Evolutionary conservation across 2,113 vertebrate species (phyloP).

Genomic region (Calidris pygmaea): DNA sequence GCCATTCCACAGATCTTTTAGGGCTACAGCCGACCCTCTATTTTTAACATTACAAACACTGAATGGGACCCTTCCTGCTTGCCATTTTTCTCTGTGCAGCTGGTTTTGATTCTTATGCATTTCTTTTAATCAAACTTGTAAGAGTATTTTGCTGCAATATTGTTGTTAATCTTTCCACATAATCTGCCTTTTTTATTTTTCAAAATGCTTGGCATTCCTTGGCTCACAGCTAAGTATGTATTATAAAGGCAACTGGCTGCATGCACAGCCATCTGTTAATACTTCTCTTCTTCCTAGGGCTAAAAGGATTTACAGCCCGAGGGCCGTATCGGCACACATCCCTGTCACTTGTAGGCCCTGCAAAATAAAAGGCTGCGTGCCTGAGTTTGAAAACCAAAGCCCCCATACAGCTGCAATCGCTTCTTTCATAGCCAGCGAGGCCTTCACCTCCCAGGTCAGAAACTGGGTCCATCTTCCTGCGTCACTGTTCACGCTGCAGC

Average conservation of each 20-base stretch:
- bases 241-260: neutral
- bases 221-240: neutral
- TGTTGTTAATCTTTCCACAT: neutral
- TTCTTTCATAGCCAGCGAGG: neutral
- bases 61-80: neutral
- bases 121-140: neutral
- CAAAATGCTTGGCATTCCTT: conserved; percentile 21
- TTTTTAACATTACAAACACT: neutral
- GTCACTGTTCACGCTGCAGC: neutral
- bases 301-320: conserved; percentile 10
- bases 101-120: neutral
- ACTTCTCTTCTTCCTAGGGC: neutral
- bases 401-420: neutral
- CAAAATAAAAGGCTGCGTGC: neutral
- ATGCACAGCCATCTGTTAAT: neutral
- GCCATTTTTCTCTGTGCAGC: neutral
- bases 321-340: neutral
- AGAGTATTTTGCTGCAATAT: neutral
- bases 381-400: neutral
- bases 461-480: neutral
- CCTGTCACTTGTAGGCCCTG: neutral
- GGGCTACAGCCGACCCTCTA: neutral
- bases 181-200: neutral
- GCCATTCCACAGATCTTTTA: neutral
- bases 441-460: neutral